These are phyloP conservation scores for Spisula subtruncata DNA, from an alignment of 2,888 invertebrate genomes.

Conservation along the genomic window DNA sequence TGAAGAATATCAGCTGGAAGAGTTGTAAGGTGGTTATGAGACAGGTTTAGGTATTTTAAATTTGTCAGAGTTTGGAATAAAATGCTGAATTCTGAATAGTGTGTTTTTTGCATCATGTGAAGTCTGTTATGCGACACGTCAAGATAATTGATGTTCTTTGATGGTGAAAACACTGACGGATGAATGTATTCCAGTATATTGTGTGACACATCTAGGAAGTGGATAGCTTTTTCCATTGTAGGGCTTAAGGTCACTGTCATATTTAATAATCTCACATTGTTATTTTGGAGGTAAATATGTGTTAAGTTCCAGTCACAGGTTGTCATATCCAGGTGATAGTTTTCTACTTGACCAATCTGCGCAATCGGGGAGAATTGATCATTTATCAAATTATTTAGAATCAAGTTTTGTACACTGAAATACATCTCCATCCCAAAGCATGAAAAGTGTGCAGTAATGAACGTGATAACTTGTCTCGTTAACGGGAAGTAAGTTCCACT, in stretches of 20 bases:
- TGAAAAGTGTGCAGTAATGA: neutral
- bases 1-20: constrained; percentile 20
- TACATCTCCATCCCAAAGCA: neutral
- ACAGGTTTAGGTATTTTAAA: neutral
- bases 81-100: neutral
- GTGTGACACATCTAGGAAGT: neutral
- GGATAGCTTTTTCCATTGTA: neutral
- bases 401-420: neutral
- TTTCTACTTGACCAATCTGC: neutral
- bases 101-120: constrained; percentile 1
- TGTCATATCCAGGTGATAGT: neutral
- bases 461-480: neutral
- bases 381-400: neutral
- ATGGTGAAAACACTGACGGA: neutral
- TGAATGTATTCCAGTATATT: neutral
- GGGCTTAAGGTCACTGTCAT: constrained; percentile 23
- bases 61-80: neutral
- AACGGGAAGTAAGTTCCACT: constrained; percentile 17
- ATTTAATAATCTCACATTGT: neutral
- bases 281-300: neutral
- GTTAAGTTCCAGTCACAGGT: neutral
- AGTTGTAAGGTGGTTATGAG: neutral
- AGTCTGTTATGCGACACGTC: constrained; percentile 29
- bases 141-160: neutral
- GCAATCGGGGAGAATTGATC: neutral